Conservation (phyloP, 2,797 vertebrate genomes). For the Lepus oiostolus region DNA sequence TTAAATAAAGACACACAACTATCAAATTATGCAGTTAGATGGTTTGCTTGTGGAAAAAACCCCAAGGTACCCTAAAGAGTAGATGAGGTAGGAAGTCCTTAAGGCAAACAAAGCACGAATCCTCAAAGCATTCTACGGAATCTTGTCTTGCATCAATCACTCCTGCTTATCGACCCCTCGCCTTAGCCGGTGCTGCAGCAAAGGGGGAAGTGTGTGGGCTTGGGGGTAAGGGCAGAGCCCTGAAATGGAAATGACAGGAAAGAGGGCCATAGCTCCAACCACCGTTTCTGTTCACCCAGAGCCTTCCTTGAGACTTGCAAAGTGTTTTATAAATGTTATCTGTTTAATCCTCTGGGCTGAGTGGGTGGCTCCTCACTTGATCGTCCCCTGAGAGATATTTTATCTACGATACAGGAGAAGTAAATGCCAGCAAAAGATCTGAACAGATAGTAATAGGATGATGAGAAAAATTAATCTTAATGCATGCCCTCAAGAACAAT, state of each 20-base stretch:
- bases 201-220: not conserved
- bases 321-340: constrained; percentile 34
- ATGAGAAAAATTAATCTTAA: constrained; percentile 55
- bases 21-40: not conserved
- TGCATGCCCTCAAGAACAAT: not conserved
- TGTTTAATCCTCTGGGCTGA: constrained; percentile 30
- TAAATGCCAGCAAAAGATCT: constrained; percentile 59
- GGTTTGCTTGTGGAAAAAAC: not conserved
- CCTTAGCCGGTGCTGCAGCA: not conserved
- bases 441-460: constrained; percentile 59
- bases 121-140: constrained; percentile 51
- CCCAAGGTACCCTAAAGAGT: constrained; percentile 40
- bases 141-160: constrained; percentile 34
- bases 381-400: constrained; percentile 55
- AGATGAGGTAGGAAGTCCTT: constrained; percentile 41
- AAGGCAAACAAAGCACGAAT: constrained; percentile 56
- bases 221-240: not conserved
- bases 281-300: not conserved
- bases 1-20: constrained; percentile 48
- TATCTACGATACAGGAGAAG: constrained; percentile 41
- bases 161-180: constrained; percentile 56
- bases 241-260: constrained; percentile 23
- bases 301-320: constrained; percentile 37
- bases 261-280: not conserved
- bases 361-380: constrained; percentile 53